These are phyloP conservation scores for Corythoichthys intestinalis DNA, from an alignment of 2,113 vertebrate species.

Conservation along the genomic window DNA sequence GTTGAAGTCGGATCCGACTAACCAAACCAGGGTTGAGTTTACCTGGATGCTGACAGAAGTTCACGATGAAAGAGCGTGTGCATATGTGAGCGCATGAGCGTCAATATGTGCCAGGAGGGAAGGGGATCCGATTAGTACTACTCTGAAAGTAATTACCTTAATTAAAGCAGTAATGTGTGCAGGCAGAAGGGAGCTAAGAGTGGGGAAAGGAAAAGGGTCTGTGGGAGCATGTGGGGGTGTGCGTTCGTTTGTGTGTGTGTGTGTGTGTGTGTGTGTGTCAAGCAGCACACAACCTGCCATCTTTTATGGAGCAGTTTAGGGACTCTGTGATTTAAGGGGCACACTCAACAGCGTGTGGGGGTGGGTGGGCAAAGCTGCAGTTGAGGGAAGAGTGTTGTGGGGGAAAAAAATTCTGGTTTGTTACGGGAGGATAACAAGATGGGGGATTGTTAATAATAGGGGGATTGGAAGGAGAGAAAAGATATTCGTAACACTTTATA, in stretches of 20 bases:
- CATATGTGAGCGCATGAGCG: slow-evolving; percentile 5
- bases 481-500: no score
- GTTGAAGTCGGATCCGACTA: slow-evolving; percentile 20
- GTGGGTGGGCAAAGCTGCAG: slow-evolving; percentile 12
- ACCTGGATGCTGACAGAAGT: slow-evolving; percentile 36
- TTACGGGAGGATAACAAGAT: slow-evolving; percentile 23
- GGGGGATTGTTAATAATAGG: slow-evolving; percentile 2
- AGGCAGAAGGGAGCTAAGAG: slow-evolving; percentile 49
- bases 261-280: no score
- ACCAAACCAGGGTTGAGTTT: slow-evolving; percentile 52
- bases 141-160: slow-evolving; percentile 81
- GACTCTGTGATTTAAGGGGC: slow-evolving; percentile 71
- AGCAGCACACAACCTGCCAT: slow-evolving; percentile 53
- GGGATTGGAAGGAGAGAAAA: slow-evolving; percentile 6
- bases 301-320: slow-evolving; percentile 73
- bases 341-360: slow-evolving; percentile 44
- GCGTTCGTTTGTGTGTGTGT: no score
- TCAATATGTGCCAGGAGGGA: slow-evolving; percentile 49
- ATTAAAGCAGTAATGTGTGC: slow-evolving; percentile 78
- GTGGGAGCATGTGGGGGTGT: no score
- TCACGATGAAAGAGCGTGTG: slow-evolving; percentile 28
- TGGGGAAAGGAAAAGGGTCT: slow-evolving; percentile 17
- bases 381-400: slow-evolving; percentile 23
- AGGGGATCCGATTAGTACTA: slow-evolving; percentile 74
- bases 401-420: slow-evolving; percentile 29